Percentiles rank a stretch among this genome's conserved stretches.
phyloP scores from a whole-genome alignment of 1,140 invertebrate species.

The Amphibalanus amphitrite region DNA sequence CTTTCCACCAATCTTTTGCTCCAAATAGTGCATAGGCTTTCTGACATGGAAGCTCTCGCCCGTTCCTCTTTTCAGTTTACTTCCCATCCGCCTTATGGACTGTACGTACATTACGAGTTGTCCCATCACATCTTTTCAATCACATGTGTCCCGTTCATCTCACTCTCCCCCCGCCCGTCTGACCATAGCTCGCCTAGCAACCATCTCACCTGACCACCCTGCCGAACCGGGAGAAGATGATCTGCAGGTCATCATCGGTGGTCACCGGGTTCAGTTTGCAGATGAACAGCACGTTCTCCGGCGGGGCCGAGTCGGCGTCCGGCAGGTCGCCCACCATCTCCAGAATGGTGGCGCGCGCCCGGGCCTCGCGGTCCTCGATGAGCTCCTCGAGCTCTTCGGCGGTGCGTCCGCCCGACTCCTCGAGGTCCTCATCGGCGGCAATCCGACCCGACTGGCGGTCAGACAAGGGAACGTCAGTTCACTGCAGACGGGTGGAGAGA shows the following conservation, averaged over 20 bases:
- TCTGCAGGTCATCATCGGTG: slow-evolving; percentile 90
- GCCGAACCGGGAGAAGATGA: slow-evolving; percentile 95
- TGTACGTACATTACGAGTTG: no score
- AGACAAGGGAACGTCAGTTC: not conserved
- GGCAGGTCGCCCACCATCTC: slow-evolving; percentile 98
- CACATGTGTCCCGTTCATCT: no score
- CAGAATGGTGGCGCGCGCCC: slow-evolving; percentile 87
- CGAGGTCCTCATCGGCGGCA: slow-evolving; percentile 83
- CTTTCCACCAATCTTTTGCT: no score
- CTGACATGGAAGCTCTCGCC: no score
- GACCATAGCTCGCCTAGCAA: no score
- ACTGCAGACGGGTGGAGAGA: slow-evolving; percentile 3
- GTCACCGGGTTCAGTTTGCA: slow-evolving; percentile 99
- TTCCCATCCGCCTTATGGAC: no score
- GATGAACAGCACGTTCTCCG: slow-evolving; percentile 98
- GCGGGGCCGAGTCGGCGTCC: slow-evolving; percentile 89
- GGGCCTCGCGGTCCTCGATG: slow-evolving; percentile 77
- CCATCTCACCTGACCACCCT: slow-evolving; percentile 59
- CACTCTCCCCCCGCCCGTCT: no score
- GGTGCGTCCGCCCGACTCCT: slow-evolving; percentile 71
- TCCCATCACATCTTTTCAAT: no score
- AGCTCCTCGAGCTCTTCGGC: slow-evolving; percentile 71
- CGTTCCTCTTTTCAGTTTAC: no score
- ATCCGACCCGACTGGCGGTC: slow-evolving; percentile 73
- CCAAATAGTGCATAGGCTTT: no score